Percentiles rank a stretch among this genome's conserved stretches.
Evolutionary conservation across 1,140 invertebrate genomes (phyloP).

Genomic region (Drosophila bipectinata): DNA sequence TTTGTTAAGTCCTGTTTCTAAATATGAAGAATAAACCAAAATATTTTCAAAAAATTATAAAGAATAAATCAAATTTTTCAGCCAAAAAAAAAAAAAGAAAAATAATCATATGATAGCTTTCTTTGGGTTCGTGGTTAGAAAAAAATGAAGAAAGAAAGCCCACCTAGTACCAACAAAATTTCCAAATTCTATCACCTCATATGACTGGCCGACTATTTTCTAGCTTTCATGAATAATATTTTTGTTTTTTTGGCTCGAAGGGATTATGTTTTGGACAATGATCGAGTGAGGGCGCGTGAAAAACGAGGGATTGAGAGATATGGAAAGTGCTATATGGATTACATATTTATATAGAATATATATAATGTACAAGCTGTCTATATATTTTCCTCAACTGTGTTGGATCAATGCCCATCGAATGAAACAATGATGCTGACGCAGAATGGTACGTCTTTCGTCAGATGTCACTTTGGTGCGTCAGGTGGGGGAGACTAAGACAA

Average conservation of each 20-base stretch:
- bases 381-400: slow-evolving; percentile 7
- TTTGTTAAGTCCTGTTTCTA: no score
- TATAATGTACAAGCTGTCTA: neutral
- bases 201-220: neutral
- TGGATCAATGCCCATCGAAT: slow-evolving; percentile 35
- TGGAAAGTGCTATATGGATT: neutral
- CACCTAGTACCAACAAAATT: neutral
- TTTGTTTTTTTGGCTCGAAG: neutral
- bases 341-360: neutral
- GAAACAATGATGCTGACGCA: slow-evolving; percentile 39
- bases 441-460: slow-evolving; percentile 29
- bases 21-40: no score
- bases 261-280: slow-evolving; percentile 29
- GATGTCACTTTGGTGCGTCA: slow-evolving; percentile 28
- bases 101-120: no score
- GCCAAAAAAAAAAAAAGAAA: no score
- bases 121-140: no score
- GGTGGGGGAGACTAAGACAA: slow-evolving; percentile 18
- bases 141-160: neutral
- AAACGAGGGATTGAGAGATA: neutral
- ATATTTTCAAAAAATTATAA: no score
- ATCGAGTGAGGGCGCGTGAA: slow-evolving; percentile 49
- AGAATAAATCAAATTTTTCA: no score
- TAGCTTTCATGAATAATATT: neutral
- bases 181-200: neutral